Evolutionary conservation across 2,113 vertebrate species (phyloP), one percentile per base, ranked within the genome.

Genomic region (Porphyrio hochstetteri): DNA sequence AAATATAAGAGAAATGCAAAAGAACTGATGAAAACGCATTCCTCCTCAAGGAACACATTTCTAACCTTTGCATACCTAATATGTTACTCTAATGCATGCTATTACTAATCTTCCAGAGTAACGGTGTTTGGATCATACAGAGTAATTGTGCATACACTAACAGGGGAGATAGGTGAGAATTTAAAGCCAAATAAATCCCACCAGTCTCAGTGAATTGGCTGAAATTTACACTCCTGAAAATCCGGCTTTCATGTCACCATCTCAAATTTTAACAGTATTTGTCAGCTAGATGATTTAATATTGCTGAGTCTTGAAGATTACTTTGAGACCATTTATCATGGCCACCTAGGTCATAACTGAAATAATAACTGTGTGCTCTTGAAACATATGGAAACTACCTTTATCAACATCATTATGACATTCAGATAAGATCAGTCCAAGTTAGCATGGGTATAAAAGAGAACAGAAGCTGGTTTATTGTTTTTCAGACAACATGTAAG

Each of bases 1-100:
- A 96, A 96, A 92, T 90, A 46, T 15, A 89, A 90, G 67, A 85
- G 24, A 94, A 94, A 91, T 88, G 79, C 56, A 61, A 76, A 82
- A 94, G 92, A 93, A 79, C 21, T 68, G 65, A 63, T 60, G 46
- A 95, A 96, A 93, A 94, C 84, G 40, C 61, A 15, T 53, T 81
- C 25, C 35, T 81, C 21, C n/a, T 83, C 5, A 2, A 78, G 20
- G 52, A 96, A 96, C 36, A 90, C 1, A 19, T 93, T 96, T 94
- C 71, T 93, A 96, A 88, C 79, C 31, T 67, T 29, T 20, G 35
- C 53, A 46, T 80, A 63, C 60, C n/a, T 92, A 68, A 53, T 40
- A 33, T 1, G 2, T 57, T 91, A 65, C 33, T 82, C 46, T 57
- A 17, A 21, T 20, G 9, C 52, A 13, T 46, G 27, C 10, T 82